Percentiles rank a stretch among this genome's conserved stretches.
Evolutionary conservation across 2,797 vertebrate species (phyloP).

Genomic region (Eremophila alpestris): DNA sequence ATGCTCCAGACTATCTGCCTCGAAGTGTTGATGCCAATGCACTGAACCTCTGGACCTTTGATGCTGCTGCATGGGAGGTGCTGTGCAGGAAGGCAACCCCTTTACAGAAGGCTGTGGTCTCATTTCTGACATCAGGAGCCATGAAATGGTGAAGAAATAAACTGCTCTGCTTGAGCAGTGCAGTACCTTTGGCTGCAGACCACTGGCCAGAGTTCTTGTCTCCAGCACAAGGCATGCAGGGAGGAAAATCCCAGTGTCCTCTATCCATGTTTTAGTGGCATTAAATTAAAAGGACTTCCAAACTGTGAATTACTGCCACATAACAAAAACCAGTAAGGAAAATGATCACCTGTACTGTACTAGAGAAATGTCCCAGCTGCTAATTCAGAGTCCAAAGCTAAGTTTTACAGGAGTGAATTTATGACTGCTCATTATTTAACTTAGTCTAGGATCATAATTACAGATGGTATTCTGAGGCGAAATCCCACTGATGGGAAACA

Average conservation of each 20-base stretch:
- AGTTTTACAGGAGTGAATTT: constrained; percentile 49
- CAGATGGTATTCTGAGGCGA: constrained; percentile 45
- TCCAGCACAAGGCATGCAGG: background rate
- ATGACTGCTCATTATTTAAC: constrained; percentile 67
- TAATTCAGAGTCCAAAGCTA: constrained; percentile 53
- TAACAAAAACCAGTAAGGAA: background rate
- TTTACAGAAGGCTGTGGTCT: background rate
- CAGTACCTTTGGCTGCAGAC: background rate
- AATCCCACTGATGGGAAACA: constrained; percentile 47
- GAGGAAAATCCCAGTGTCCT: background rate
- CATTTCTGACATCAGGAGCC: background rate
- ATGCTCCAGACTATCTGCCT: background rate
- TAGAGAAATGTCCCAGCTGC: constrained; percentile 31
- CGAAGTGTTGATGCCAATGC: background rate
- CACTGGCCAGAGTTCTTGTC: background rate
- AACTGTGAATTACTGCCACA: background rate
- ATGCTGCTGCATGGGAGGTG: background rate
- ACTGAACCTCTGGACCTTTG: background rate
- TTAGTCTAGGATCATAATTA: constrained; percentile 62
- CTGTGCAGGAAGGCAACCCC: background rate
- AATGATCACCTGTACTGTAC: background rate
- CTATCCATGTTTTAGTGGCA: background rate
- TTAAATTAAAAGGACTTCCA: background rate
- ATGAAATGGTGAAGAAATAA: background rate
- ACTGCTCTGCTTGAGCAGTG: background rate